Percentiles rank a stretch among this genome's conserved stretches.
These are phyloP conservation scores for Thripadectes ignobilis DNA, from an alignment of 2,797 vertebrate species.

Conservation along the genomic window DNA sequence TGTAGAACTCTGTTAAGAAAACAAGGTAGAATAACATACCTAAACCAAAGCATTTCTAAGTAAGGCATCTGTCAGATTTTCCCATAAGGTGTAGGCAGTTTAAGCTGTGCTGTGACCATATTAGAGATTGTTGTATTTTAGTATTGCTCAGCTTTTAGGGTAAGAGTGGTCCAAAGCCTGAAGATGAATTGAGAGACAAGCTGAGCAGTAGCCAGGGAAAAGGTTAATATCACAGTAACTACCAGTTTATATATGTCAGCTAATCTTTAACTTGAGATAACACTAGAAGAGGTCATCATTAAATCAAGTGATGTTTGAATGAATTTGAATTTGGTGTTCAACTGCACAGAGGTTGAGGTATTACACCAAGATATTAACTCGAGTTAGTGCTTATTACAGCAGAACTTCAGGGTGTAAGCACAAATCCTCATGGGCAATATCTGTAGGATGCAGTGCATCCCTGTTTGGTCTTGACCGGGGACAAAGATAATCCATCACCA, in stretches of 20 bases:
- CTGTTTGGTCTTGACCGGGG: not conserved
- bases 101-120: not conserved
- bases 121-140: not conserved
- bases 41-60: constrained; percentile 29
- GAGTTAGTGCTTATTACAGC: not conserved
- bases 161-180: not conserved
- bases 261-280: not conserved
- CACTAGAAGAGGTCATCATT: not conserved
- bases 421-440: not conserved
- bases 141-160: not conserved
- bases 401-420: not conserved
- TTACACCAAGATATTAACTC: not conserved
- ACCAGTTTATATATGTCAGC: not conserved
- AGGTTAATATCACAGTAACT: not conserved
- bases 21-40: constrained; percentile 18
- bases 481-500: not conserved
- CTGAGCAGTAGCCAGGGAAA: not conserved
- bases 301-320: not conserved
- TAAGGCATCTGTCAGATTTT: constrained; percentile 23
- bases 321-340: not conserved
- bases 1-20: not conserved
- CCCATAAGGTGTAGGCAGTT: not conserved
- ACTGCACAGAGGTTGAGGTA: not conserved
- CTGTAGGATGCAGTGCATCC: not conserved
- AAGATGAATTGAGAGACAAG: not conserved